A percentile compares a stretch with the other conserved stretches of the same genome.
These are phyloP conservation scores for Drosophila sturtevanti DNA, from an alignment of 1,140 invertebrate species.

Conservation along the genomic window DNA sequence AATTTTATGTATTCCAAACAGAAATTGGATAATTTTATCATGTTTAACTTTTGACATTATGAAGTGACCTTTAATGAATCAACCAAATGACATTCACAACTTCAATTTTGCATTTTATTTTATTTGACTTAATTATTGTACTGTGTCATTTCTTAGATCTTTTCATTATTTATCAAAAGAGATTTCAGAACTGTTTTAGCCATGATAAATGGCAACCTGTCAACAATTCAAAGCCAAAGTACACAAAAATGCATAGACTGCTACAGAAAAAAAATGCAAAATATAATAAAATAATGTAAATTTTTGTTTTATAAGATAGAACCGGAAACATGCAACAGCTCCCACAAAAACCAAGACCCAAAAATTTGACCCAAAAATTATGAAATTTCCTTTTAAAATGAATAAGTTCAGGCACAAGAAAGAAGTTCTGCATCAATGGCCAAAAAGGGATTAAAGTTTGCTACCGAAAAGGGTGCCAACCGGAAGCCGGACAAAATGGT, in stretches of 20 bases:
- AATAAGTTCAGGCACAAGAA: conserved; percentile 32
- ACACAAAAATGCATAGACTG: background rate
- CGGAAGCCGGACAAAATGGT: conserved; percentile 62
- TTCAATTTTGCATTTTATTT: too few relatives aligned
- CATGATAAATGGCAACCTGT: background rate
- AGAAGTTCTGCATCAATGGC: conserved; percentile 67
- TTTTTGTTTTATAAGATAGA: conserved; percentile 6
- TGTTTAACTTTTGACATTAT: too few relatives aligned
- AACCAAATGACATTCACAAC: too few relatives aligned
- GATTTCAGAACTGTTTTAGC: background rate
- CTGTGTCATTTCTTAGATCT: background rate
- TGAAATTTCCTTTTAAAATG: conserved; percentile 57
- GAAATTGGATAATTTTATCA: too few relatives aligned
- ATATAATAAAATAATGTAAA: conserved; percentile 13
- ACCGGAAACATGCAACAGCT: conserved; percentile 51
- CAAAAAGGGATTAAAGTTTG: conserved; percentile 53
- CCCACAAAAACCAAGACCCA: conserved; percentile 31
- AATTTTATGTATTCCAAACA: too few relatives aligned
- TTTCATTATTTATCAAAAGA: conserved; percentile 2
- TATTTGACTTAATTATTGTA: too few relatives aligned
- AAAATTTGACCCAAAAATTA: conserved; percentile 46
- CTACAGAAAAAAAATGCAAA: conserved; percentile 35
- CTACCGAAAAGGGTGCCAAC: conserved; percentile 42
- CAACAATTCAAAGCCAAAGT: background rate
- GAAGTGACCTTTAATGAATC: too few relatives aligned